phyloP scores from a whole-genome alignment of 2,888 invertebrate genomes.

The Eugnorisma glareosa region DNA sequence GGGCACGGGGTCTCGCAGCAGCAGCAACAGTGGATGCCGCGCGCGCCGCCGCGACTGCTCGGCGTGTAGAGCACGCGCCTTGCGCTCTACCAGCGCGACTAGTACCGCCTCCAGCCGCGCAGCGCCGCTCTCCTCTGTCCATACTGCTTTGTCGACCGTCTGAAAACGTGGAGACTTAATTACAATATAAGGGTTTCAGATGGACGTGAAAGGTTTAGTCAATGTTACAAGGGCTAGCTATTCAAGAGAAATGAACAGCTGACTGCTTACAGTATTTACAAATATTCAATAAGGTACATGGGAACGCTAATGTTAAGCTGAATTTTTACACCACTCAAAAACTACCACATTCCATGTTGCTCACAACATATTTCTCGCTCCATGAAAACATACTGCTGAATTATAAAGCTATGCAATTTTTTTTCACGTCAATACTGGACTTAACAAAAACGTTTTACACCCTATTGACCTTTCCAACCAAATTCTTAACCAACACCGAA shows the following conservation, averaged over 20 bases:
- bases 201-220: neutral
- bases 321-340: neutral
- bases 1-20: slow-evolving; percentile 85
- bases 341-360: neutral
- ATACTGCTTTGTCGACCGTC: slow-evolving; percentile 93
- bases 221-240: neutral
- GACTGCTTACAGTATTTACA: neutral
- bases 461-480: neutral
- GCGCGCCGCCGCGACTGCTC: slow-evolving; percentile 89
- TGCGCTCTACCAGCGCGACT: slow-evolving; percentile 93
- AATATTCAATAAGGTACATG: neutral
- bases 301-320: neutral
- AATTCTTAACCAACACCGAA: slow-evolving; percentile 37
- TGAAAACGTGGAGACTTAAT: slow-evolving; percentile 67
- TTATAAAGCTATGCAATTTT: neutral
- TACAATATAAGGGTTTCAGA: neutral
- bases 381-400: neutral
- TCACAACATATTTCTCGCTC: neutral
- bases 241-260: neutral
- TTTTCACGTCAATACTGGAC: neutral
- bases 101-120: slow-evolving; percentile 93
- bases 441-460: neutral
- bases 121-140: slow-evolving; percentile 92
- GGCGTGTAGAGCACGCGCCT: slow-evolving; percentile 90
- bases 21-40: slow-evolving; percentile 81